Conservation (phyloP, 2,888 invertebrate genomes). For the Geophilus truncorum region DNA sequence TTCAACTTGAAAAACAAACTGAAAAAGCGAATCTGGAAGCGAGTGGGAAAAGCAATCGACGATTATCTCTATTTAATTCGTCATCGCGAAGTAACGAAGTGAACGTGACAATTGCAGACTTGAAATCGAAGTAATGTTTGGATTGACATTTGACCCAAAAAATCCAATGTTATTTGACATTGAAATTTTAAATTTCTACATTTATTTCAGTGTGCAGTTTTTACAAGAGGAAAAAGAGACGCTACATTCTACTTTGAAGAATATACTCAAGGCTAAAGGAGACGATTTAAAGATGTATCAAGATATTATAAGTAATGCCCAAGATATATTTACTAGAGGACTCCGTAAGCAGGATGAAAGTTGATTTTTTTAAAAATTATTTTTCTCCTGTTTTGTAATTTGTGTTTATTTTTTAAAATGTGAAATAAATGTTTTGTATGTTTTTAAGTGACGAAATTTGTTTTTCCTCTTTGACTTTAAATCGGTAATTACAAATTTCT, state of each 20-base stretch:
- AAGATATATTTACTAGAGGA: background rate
- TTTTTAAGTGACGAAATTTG: background rate
- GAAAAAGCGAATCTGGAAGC: slow-evolving; percentile 5
- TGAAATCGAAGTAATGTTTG: background rate
- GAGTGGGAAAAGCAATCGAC: background rate
- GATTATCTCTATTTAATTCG: background rate
- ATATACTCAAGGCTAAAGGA: background rate
- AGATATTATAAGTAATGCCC: background rate
- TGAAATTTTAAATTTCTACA: too few species aligned
- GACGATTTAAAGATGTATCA: slow-evolving; percentile 30
- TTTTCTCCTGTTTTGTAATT: background rate
- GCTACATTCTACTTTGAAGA: background rate
- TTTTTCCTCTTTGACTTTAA: background rate
- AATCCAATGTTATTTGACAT: too few species aligned
- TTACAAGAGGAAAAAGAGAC: slow-evolving; percentile 24
- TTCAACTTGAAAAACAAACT: slow-evolving; percentile 18
- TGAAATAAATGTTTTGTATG: background rate
- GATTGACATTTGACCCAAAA: too few species aligned
- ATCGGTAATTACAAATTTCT: too few species aligned
- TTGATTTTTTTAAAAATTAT: background rate
- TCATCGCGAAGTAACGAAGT: background rate
- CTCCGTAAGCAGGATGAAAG: background rate
- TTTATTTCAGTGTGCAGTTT: background rate
- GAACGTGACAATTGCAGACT: background rate
- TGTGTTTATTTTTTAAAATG: background rate